Conservation (phyloP, 1,140 invertebrate species). For the Mya arenaria region DNA sequence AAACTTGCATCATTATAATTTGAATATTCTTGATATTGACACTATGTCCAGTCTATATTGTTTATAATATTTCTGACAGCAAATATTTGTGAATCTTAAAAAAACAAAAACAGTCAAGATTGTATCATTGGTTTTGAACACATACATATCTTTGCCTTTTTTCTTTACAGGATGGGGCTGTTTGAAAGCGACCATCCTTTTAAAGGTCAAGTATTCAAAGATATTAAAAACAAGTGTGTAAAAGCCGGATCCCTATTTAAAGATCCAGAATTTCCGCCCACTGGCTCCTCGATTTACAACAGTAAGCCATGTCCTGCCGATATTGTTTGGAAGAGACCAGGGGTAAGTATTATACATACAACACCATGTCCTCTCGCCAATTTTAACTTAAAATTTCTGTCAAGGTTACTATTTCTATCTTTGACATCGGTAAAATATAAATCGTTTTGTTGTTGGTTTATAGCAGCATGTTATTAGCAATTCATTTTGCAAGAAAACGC, state of each 20-base stretch:
- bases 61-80: no score
- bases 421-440: neutral
- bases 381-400: neutral
- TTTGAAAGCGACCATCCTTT: conserved; percentile 66
- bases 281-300: conserved; percentile 81
- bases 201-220: conserved; percentile 79
- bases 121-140: no score
- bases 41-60: no score
- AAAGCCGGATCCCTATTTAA: conserved; percentile 80
- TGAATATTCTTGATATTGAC: no score
- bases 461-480: neutral
- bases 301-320: conserved; percentile 70
- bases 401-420: neutral
- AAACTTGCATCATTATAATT: no score
- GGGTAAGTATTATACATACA: conserved; percentile 66
- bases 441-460: neutral
- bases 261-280: conserved; percentile 82
- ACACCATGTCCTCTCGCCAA: neutral
- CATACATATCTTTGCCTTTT: no score
- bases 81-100: no score
- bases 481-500: neutral
- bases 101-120: no score
- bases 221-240: conserved; percentile 75
- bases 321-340: conserved; percentile 82
- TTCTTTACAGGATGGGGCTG: conserved; percentile 56